These are phyloP conservation scores for Gyrodactylus salaris DNA, from an alignment of 1,140 invertebrate species.

Conservation along the genomic window DNA sequence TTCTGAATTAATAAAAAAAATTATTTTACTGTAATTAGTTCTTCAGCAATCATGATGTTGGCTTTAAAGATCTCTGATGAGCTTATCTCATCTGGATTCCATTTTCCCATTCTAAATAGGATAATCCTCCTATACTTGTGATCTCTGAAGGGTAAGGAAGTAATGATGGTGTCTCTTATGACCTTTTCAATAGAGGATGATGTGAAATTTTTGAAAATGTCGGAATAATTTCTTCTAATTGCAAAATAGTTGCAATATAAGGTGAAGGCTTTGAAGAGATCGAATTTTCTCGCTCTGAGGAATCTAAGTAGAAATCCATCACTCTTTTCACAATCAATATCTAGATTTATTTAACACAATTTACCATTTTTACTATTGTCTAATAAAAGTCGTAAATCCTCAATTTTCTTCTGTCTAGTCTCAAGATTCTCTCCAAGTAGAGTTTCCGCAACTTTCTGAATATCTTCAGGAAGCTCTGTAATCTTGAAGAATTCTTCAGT, in stretches of 20 bases:
- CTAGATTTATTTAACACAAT: background rate
- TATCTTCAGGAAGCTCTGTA: background rate
- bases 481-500: no score
- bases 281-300: background rate
- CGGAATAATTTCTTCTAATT: background rate
- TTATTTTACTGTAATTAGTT: background rate
- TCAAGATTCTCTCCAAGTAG: background rate
- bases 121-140: background rate
- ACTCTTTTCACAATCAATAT: background rate
- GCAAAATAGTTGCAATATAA: background rate
- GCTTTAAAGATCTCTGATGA: background rate
- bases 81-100: background rate
- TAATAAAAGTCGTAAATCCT: background rate
- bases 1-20: background rate
- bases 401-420: background rate
- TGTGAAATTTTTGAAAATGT: background rate
- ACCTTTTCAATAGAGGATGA: background rate
- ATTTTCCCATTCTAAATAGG: background rate
- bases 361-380: background rate
- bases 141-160: background rate
- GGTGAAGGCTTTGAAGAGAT: background rate
- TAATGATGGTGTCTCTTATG: background rate
- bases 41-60: background rate
- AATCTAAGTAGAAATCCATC: background rate
- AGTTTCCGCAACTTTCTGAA: background rate